Percentiles rank a stretch among this genome's conserved stretches.
phyloP scores from a whole-genome alignment of 2,888 invertebrate species.

The Notodonta ziczac region DNA sequence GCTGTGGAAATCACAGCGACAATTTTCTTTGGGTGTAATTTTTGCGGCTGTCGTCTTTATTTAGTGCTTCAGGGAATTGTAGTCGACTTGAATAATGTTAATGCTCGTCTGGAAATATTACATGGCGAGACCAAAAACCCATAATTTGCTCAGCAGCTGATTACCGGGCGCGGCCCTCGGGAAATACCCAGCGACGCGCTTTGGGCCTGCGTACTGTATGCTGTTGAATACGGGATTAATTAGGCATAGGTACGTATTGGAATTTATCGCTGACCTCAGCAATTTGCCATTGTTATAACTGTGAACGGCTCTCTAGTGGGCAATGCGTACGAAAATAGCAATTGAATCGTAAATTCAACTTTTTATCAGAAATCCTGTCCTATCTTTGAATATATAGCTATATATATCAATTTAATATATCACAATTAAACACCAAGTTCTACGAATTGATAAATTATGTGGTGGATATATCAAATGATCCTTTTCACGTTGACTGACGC shows the following conservation, averaged over 20 bases:
- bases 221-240: constrained; percentile 17
- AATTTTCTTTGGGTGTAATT: background rate
- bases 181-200: constrained; percentile 30
- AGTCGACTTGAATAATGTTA: constrained; percentile 28
- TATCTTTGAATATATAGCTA: too few relatives aligned
- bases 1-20: background rate
- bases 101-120: constrained; percentile 30
- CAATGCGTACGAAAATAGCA: background rate
- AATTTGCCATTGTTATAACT: background rate
- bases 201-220: constrained; percentile 16
- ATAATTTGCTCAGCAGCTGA: constrained; percentile 26
- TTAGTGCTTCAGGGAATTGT: constrained; percentile 23
- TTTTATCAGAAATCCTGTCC: background rate
- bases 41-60: constrained; percentile 11
- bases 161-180: constrained; percentile 29
- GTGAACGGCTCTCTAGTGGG: background rate
- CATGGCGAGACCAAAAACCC: constrained; percentile 3
- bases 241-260: constrained; percentile 12
- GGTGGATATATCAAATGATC: constrained; percentile 19
- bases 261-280: background rate
- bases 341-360: background rate
- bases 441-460: constrained; percentile 28
- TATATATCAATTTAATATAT: background rate
- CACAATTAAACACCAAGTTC: background rate
- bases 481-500: constrained; percentile 26